Percentiles rank a stretch among this genome's conserved stretches.
Conservation (phyloP, 2,113 vertebrate genomes). For the Neogale vison region DNA sequence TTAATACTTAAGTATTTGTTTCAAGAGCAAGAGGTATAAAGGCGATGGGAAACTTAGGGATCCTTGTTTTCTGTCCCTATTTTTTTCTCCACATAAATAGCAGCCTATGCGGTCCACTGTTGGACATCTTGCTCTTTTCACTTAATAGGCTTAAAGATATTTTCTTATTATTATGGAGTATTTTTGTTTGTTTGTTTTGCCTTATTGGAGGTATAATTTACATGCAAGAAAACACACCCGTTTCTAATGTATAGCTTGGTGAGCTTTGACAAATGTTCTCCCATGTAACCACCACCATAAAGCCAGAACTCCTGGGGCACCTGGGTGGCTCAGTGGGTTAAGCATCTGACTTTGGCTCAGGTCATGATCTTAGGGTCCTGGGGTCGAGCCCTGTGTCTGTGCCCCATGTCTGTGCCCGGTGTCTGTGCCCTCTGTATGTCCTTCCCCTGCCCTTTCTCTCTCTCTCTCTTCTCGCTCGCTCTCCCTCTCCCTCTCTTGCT, state of each 20-base stretch:
- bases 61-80: neutral
- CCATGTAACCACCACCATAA: neutral
- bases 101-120: no score
- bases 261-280: no score
- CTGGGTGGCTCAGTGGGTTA: neutral
- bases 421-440: no score
- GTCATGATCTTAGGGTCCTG: neutral
- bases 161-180: neutral
- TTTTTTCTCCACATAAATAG: neutral
- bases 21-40: neutral
- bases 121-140: neutral
- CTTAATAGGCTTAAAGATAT: no score
- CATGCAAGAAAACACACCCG: neutral
- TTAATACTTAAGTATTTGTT: neutral
- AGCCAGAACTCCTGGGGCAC: neutral
- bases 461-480: no score
- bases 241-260: neutral
- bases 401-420: no score
- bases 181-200: neutral
- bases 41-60: neutral
- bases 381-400: neutral
- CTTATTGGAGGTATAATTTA: neutral
- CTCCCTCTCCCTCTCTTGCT: no score
- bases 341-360: neutral
- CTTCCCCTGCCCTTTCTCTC: no score